Base-by-base conservation (phyloP, 64 coral and sea anemone species). In the Actinia tenebrosa region DNA sequence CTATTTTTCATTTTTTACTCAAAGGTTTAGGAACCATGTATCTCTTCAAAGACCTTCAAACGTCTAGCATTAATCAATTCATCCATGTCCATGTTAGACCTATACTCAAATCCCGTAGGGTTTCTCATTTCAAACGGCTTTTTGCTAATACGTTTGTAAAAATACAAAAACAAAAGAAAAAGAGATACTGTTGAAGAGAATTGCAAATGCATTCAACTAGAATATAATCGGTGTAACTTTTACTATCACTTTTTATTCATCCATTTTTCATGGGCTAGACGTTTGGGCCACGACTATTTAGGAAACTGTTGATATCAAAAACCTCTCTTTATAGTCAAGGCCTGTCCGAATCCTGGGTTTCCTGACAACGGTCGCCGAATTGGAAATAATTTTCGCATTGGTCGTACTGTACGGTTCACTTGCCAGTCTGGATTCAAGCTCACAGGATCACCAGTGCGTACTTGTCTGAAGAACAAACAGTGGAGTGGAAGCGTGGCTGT, bases 351-450 rank as follows among this genome's bases (percentile, higher is more conserved):
- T 52, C 93, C 93, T 80, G 93, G 93, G 9, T 80, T 79, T 80
- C 89, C 89, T 17, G 86, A 91, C 13, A 86, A 86, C 59, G 93
- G 93, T 56, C 68, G 83, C 3, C 89, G 89, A 14, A 84, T 86
- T 86, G 93, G 93, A 50, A 54, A 58, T 23, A 79, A 45, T 45
- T 89, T 91, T 53, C 37, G 37, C 20, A 68, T 95, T 71, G 93
- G 93, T 60, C 53, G 11, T 53, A 44, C 69, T 25, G 80, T 95
- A 15, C 60, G 30, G 3, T 95, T 95, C 45, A 77, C 13, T 10
- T 95, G 93, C 42, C 86, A 95, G 19, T 88, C 82, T 25, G 93
- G 93, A 16, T 89, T 91, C 79, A 84, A 84, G 80, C 72, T 95
- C 30, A 80, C 47, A 53, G 93, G 93, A 18, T 95, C 93, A 30